Conservation (phyloP, 2,888 invertebrate species). For the Aphodius sticticus region DNA sequence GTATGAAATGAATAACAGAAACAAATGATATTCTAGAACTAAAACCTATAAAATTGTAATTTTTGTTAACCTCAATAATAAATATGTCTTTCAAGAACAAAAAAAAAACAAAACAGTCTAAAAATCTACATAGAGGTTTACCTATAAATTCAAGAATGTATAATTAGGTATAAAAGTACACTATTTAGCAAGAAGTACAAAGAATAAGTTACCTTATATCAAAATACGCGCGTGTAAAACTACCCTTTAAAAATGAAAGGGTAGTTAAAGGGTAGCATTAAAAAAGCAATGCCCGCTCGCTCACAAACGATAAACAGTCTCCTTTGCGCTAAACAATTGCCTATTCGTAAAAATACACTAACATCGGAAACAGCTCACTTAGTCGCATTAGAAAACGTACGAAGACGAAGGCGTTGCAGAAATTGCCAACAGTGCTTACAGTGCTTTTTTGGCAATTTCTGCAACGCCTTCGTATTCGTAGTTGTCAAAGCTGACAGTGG, state of each 20-base stretch:
- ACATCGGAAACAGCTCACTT: not conserved
- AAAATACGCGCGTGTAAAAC: not conserved
- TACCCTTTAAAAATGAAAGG: no score
- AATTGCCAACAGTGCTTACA: no score
- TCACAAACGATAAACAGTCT: not conserved
- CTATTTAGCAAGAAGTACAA: not conserved
- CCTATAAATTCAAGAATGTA: not conserved
- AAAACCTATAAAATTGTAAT: not conserved
- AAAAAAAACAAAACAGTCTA: not conserved
- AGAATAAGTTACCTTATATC: not conserved
- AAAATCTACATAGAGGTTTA: not conserved
- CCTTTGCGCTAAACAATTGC: not conserved
- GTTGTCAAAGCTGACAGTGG: no score
- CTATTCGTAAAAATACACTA: not conserved
- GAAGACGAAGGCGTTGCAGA: no score
- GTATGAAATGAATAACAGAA: no score
- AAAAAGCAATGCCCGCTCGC: not conserved
- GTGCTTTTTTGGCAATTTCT: no score
- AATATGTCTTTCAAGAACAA: not conserved
- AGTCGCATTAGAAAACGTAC: not conserved
- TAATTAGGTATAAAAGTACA: not conserved
- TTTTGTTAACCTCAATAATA: not conserved
- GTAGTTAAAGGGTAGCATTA: not conserved
- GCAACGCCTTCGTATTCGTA: no score
- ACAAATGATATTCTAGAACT: not conserved